Conservation (phyloP, 2,113 vertebrate genomes). For the Muntiacus muntjak region DNA sequence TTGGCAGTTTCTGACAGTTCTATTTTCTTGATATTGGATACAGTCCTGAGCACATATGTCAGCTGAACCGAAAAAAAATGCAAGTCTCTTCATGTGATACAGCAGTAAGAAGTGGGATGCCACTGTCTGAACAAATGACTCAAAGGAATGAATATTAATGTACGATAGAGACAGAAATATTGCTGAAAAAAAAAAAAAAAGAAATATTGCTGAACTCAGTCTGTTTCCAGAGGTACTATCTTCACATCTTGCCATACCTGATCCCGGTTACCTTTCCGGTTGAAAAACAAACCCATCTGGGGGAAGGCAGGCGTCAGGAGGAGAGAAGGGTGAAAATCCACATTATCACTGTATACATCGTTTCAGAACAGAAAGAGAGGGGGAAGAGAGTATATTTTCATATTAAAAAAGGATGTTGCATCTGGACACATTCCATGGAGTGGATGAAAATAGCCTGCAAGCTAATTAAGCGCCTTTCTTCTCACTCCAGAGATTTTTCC, state of each 20-base stretch:
- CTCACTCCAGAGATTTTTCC: background rate
- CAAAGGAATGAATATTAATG: constrained; percentile 14
- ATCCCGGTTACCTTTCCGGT: background rate
- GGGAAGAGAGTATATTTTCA: background rate
- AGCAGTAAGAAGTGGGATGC: background rate
- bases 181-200: background rate
- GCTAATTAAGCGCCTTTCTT: background rate
- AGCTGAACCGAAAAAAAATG: constrained; percentile 30
- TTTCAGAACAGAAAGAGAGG: background rate
- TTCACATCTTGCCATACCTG: background rate
- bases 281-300: background rate
- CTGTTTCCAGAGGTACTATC: constrained; percentile 38
- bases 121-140: constrained; percentile 31
- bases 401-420: background rate
- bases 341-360: background rate
- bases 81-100: constrained; percentile 1
- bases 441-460: background rate
- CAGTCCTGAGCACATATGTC: constrained; percentile 9
- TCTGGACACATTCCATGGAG: background rate
- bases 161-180: background rate
- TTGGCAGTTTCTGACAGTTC: constrained; percentile 69
- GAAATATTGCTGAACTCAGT: background rate
- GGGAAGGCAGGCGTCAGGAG: background rate
- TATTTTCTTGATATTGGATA: constrained; percentile 18
- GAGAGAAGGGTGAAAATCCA: background rate